Conservation (phyloP, 2,797 vertebrate genomes). For the Sebastes steindachneri region DNA sequence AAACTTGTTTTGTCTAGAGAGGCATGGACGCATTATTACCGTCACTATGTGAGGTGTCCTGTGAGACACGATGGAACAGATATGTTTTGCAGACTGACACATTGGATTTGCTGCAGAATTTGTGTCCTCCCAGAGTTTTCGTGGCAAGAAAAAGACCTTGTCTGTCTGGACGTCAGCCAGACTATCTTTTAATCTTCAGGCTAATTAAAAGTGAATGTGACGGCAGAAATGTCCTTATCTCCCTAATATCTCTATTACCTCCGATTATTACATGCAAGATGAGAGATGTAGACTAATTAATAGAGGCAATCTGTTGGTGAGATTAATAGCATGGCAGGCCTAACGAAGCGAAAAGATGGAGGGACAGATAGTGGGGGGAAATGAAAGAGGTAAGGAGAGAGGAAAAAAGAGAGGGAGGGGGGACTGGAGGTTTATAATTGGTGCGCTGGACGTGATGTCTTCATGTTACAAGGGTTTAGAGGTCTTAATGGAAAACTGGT, state of each 20-base stretch:
- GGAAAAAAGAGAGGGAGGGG: not conserved
- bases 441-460: constrained; percentile 9
- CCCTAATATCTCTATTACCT: constrained; percentile 73
- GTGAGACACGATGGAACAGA: constrained; percentile 11
- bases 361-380: constrained; percentile 47
- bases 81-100: constrained; percentile 45
- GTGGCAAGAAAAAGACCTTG: constrained; percentile 32
- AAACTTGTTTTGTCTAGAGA: constrained; percentile 36
- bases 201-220: constrained; percentile 72
- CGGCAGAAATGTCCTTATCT: constrained; percentile 64
- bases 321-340: constrained; percentile 70
- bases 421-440: not conserved
- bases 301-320: constrained; percentile 72
- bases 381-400: constrained; percentile 32
- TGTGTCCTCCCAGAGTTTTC: constrained; percentile 1
- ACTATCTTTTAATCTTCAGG: constrained; percentile 58
- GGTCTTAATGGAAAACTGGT: not conserved
- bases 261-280: constrained; percentile 74
- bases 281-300: constrained; percentile 76
- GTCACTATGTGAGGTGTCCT: constrained; percentile 9
- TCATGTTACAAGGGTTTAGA: constrained; percentile 3
- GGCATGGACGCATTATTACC: constrained; percentile 30
- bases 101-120: constrained; percentile 21
- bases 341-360: constrained; percentile 60
- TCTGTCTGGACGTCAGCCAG: constrained; percentile 27